Base-by-base conservation (phyloP, 2,113 vertebrate species). In the Pandion haliaetus region DNA sequence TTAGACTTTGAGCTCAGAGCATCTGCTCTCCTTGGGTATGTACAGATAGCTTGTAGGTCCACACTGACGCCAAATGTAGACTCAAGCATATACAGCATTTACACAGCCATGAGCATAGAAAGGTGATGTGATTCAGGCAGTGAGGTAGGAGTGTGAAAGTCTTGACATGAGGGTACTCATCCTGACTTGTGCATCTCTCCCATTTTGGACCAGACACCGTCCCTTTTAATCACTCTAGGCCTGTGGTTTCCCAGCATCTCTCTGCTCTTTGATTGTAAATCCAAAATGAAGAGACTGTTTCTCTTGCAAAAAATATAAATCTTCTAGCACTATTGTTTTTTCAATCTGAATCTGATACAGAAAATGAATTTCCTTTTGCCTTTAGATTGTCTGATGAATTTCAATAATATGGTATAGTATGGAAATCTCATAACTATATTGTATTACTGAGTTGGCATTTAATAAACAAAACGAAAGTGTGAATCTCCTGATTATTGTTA, bases 381-480 rank as follows among this genome's bases (percentile, higher is more conserved):
- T 93, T 82, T 78, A 49, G 25, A 82, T 74, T 67, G 49, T 61
- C 42, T 78, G 44, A 79, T 73, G 62, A 40, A 90, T 71, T 63
- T 88, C 59, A 86, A n/a, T 59, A 84, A 31, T 21, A 44, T 0
- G 0, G 4, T 34, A 26, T 24, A 8, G 83, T 44, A 44, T 5
- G 28, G 45, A 87, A 93, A 82, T 69, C 31, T 69, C 15, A 2
- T 49, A 76, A 44, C 21, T 73, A 3, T 28, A 54, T 79, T 59
- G n/a, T 63, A 57, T 85, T 87, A 80, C 28, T 57, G 42, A 82
- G 40, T 31, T 77, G 29, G 26, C 34, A 74, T 95, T 84, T 84
- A 71, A 89, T 93, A 91, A 94, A 83, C 71, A 90, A 92, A 86
- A 93, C 2, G 8, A 45, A 83, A 67, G 13, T n/a, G 47, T 74